Evolutionary conservation across 2,797 vertebrate species (phyloP).

Genomic region (Prunella strophiata): DNA sequence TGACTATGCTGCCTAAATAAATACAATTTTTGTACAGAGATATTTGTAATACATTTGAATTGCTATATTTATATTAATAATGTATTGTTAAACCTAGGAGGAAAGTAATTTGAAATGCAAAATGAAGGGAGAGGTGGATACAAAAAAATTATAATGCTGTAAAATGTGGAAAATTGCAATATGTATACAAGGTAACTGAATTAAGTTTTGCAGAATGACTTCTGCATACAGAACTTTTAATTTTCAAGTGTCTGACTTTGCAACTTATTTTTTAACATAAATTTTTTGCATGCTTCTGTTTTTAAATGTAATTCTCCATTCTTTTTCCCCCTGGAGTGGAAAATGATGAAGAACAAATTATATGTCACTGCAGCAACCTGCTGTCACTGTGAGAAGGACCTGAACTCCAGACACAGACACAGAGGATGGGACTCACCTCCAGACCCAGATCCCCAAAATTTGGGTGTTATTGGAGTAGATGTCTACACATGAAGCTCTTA

Average conservation of each 20-base stretch:
- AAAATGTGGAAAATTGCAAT: background rate
- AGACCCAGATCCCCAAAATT: background rate
- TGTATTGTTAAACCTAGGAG: background rate
- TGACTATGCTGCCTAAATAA: background rate
- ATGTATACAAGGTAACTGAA: background rate
- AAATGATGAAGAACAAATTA: background rate
- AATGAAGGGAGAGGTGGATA: background rate
- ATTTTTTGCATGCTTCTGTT: background rate
- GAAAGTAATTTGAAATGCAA: background rate
- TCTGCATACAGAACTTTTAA: background rate
- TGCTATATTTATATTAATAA: conserved; percentile 5
- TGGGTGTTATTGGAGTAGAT: background rate
- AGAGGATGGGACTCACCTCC: background rate
- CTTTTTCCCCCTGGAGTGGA: background rate
- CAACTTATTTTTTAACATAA: background rate
- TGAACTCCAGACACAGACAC: background rate
- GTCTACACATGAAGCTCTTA: rapidly evolving
- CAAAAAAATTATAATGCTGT: background rate
- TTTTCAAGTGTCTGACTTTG: background rate
- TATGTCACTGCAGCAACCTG: background rate
- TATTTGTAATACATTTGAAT: background rate
- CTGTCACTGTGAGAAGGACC: background rate
- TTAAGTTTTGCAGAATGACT: background rate
- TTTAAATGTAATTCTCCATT: background rate
- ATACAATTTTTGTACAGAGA: background rate